phyloP scores from a whole-genome alignment of 2,113 vertebrate genomes.

The Alosa alosa region DNA sequence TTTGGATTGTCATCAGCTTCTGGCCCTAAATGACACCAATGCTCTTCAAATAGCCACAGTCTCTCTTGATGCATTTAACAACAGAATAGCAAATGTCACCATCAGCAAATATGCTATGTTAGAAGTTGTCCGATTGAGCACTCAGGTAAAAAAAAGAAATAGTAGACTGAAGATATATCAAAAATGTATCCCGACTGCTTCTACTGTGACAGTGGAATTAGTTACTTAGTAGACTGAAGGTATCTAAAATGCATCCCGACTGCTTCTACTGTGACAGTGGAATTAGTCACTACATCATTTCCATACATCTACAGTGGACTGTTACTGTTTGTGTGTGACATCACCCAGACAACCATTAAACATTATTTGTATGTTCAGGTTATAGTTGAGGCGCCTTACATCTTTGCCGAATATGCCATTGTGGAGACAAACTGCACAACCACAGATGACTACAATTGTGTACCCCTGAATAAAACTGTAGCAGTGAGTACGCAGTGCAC shows the following conservation, averaged over 20 bases:
- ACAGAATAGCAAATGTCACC: constrained; percentile 21
- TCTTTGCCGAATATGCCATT: constrained; percentile 63
- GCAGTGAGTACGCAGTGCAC: constrained; percentile 63
- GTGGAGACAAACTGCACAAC: constrained; percentile 66
- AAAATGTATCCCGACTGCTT: too few species aligned
- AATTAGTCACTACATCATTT: background rate
- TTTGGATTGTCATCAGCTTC: constrained; percentile 54
- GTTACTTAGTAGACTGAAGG: background rate
- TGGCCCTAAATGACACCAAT: constrained; percentile 64
- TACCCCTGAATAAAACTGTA: constrained; percentile 41
- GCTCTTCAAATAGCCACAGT: constrained; percentile 57
- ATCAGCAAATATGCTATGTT: constrained; percentile 46
- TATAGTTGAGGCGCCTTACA: constrained; percentile 46
- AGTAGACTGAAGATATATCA: background rate
- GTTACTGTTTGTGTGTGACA: background rate
- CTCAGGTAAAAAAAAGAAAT: constrained; percentile 58
- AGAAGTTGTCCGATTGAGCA: constrained; percentile 67
- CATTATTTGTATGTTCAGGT: constrained; percentile 52
- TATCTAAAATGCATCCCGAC: too few species aligned
- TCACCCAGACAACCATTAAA: background rate
- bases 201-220: background rate
- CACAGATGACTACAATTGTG: constrained; percentile 47
- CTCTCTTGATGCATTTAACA: constrained; percentile 65
- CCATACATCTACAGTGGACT: background rate
- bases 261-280: background rate